These are phyloP conservation scores for Idaea straminata DNA, from an alignment of 2,888 invertebrate genomes.

Conservation along the genomic window DNA sequence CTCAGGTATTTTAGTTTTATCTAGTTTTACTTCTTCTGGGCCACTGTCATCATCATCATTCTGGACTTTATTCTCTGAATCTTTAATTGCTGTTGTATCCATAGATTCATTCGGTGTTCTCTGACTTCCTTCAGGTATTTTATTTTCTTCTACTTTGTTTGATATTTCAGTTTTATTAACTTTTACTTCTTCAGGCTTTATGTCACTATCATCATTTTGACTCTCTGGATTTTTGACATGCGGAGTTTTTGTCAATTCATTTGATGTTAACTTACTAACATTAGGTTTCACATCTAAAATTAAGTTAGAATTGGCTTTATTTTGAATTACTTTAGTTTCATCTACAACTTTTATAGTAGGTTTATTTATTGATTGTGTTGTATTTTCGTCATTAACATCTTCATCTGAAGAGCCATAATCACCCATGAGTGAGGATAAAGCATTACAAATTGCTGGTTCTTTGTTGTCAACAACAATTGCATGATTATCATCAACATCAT, in stretches of 20 bases:
- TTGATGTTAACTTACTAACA: background rate
- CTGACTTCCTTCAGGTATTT: background rate
- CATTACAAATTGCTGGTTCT: slow-evolving; percentile 68
- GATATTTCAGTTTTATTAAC: slow-evolving; percentile 17
- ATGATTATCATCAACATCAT: slow-evolving; percentile 48
- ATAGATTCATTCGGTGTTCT: background rate
- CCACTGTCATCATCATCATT: slow-evolving; percentile 20
- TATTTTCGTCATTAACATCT: slow-evolving; percentile 32
- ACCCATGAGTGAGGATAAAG: slow-evolving; percentile 78
- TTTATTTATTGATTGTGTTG: slow-evolving; percentile 8
- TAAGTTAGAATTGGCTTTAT: background rate
- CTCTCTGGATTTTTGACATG: background rate
- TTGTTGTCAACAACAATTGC: slow-evolving; percentile 13
- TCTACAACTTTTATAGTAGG: background rate
- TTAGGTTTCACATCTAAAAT: no score
- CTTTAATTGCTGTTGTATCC: background rate
- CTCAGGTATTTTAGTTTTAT: slow-evolving; percentile 19
- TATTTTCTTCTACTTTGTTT: slow-evolving; percentile 6
- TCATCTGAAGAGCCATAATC: slow-evolving; percentile 80
- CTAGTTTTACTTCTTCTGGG: slow-evolving; percentile 28
- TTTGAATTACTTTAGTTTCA: background rate
- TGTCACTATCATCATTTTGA: slow-evolving; percentile 48
- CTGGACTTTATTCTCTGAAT: background rate
- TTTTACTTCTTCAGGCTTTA: slow-evolving; percentile 71
- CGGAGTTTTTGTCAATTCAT: background rate